Evolutionary conservation across 2,888 invertebrate species (phyloP).

Genomic region (Tubulanus polymorphus): DNA sequence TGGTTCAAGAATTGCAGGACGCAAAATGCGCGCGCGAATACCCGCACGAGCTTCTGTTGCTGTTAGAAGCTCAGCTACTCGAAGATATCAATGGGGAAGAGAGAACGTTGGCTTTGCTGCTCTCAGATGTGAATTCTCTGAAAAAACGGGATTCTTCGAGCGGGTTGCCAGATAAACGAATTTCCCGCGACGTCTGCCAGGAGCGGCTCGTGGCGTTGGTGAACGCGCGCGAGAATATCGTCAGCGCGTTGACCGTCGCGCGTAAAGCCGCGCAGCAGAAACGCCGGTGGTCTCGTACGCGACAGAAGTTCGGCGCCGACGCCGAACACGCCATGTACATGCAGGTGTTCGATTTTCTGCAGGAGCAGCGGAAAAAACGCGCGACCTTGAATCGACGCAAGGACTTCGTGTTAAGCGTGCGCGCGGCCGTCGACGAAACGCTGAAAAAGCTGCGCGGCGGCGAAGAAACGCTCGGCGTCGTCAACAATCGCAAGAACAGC

Average conservation of each 20-base stretch:
- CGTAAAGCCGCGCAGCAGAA: neutral
- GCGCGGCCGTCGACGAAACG: slow-evolving; percentile 31
- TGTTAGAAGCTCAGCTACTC: slow-evolving; percentile 28
- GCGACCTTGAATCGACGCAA: slow-evolving; percentile 26
- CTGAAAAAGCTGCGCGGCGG: slow-evolving; percentile 16
- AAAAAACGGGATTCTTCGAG: slow-evolving; percentile 15
- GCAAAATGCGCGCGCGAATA: slow-evolving; percentile 23
- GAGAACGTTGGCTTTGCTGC: slow-evolving; percentile 23
- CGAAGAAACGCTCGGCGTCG: slow-evolving; percentile 19
- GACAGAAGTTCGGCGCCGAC: slow-evolving; percentile 15
- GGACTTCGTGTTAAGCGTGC: slow-evolving; percentile 34
- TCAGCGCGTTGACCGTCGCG: slow-evolving; percentile 23
- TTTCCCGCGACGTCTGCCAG: slow-evolving; percentile 25
- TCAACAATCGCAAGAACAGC: slow-evolving; percentile 14
- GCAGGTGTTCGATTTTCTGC: slow-evolving; percentile 24
- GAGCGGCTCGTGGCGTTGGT: slow-evolving; percentile 22
- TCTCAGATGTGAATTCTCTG: slow-evolving; percentile 26
- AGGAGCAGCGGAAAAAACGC: slow-evolving; percentile 13
- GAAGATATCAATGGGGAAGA: slow-evolving; percentile 27
- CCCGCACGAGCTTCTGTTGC: slow-evolving; percentile 23
- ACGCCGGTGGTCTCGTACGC: neutral
- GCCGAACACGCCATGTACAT: slow-evolving; percentile 30
- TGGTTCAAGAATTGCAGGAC: slow-evolving; percentile 28
- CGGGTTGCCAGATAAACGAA: slow-evolving; percentile 17
- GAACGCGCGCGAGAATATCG: slow-evolving; percentile 32